phyloP scores from a whole-genome alignment of 2,113 vertebrate genomes.

The Felis chaus region DNA sequence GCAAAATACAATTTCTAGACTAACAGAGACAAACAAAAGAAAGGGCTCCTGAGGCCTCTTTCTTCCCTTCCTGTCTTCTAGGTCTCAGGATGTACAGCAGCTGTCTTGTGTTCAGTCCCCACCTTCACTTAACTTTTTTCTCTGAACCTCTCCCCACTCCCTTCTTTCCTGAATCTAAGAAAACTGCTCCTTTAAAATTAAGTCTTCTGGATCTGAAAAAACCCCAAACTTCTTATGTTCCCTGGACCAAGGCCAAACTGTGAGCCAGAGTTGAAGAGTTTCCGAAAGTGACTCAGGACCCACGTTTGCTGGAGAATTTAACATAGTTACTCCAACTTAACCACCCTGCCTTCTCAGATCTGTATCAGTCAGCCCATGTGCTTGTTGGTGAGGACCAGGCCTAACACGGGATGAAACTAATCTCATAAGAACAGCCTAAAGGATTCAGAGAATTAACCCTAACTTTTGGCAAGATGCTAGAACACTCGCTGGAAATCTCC shows the following conservation, averaged over 20 bases:
- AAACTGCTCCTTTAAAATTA: background rate
- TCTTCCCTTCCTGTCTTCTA: background rate
- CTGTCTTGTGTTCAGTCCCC: background rate
- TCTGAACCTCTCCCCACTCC: background rate
- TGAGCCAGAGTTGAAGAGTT: background rate
- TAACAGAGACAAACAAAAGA: background rate
- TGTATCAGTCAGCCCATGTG: background rate
- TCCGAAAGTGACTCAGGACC: background rate
- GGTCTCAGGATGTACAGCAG: background rate
- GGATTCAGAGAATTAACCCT: background rate
- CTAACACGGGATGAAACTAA: background rate
- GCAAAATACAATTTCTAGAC: background rate
- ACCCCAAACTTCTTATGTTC: background rate
- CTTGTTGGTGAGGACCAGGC: background rate
- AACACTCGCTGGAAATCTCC: background rate
- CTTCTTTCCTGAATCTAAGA: background rate
- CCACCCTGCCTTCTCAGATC: background rate
- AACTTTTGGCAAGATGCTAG: background rate
- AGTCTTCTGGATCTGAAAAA: background rate
- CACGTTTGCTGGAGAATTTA: background rate
- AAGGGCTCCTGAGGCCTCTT: background rate
- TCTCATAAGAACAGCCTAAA: background rate
- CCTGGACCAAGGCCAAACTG: background rate
- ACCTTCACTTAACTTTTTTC: background rate
- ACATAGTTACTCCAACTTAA: background rate